Evolutionary conservation across 2,797 vertebrate species (phyloP), one percentile per base, ranked within the genome.

Genomic region (Eulemur albifrons): DNA sequence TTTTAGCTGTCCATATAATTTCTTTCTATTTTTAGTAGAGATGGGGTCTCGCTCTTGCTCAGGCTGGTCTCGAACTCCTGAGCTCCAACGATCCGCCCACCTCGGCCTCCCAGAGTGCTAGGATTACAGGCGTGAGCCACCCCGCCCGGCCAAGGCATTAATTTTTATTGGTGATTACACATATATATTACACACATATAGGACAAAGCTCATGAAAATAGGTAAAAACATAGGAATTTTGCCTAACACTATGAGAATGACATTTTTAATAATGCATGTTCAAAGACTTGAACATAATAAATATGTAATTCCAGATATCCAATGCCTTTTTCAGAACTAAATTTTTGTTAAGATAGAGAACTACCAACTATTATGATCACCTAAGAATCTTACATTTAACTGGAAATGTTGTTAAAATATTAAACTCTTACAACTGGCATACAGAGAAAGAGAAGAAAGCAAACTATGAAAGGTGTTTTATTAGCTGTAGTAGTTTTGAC

Each of bases 321-420:
- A 76, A 73, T 23, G 15, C 7, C 38, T 94, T 96, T 88, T 40
- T 96, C 25, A 87, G 63, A 75, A 54, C 61, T 90, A 40, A 88
- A 50, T 15, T 82, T 96, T 91, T 91, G 50, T 83, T 92, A 85
- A 86, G 50, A 90, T 61, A 83, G 14, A 94, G 59, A 82, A 54
- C 27, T 76, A 82, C 13, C 13, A 59, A 59, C 14, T 61, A 61
- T 88, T 90, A 35, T 77, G 38, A 96, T 73, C 72, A 13, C 21
- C 52, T 82, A 75, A 57, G 40, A 52, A 59, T 5, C 45, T 88
- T 93, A 88, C 2, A 45, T 75, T 88, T 70, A 92, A 11, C 69
- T 52, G 23, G 2, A 45, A 79, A 9, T 88, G 9, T 80, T 96
- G 20, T 30, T 86, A 57, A 96, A 92, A 75, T 84, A 75, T 82